Base-by-base conservation (phyloP, 2,113 vertebrate species). In the Thamnaconus septentrionalis region DNA sequence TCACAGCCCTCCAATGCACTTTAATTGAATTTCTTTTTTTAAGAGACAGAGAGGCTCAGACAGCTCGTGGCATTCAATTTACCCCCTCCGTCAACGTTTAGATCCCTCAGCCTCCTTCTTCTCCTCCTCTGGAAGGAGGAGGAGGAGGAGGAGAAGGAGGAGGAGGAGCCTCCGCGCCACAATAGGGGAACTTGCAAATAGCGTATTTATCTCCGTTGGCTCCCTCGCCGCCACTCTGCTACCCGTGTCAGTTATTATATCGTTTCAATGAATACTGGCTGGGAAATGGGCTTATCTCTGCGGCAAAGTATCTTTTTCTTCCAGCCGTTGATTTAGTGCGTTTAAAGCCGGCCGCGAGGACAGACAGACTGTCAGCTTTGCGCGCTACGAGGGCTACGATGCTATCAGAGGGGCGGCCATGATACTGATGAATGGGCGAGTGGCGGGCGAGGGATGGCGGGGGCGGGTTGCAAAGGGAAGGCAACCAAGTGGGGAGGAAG, bases 11-110 rank as follows among this genome's bases (percentile, higher is more conserved):
- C 95, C 98, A 98, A 98, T 95, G 95, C 96, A 94, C 94, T 96
- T 98, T 99, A 99, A 99, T 99, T 99, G 96, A 97, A 98, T 99
- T 99, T 98, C 94, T 95, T 94, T 95, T 89, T 88, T 31, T 31
- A 31, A 94, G 94, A 94, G 94, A 95, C 93, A 93, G 94, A 94
- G 94, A 93, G 94, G 96, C 95, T 96, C 94, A 96, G 94, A 95
- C 88, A 59, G 94, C 95, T 91, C 85, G 94, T 94, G 93, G 93
- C 94, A 96, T 97, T 95, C 95, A 94, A 96, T 98, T 96, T 96
- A 95, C 82, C 93, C 88, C 88, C 91, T 93, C 91, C 73, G 85
- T 69, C 88, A 88, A 92, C 90, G 93, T 94, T 95, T 94, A 97
- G 96, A 95, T 94, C 94, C 94, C 74, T 83, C 75, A 72, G 60